Base-by-base conservation (phyloP, 2,888 invertebrate species). In the Drosophila villosipedis region DNA sequence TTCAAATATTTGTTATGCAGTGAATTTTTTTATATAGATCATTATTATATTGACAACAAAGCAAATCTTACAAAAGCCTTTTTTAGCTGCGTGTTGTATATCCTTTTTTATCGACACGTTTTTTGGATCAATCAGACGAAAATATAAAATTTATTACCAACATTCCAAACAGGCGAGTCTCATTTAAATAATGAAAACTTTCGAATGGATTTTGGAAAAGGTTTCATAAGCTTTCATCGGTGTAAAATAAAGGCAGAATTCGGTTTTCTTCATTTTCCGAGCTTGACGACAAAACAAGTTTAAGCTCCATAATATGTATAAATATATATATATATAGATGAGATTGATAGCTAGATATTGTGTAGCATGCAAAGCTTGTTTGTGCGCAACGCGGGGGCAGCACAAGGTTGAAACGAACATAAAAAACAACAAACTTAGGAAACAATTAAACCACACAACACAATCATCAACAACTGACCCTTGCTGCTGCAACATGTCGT, bases 401-500 rank as follows among this genome's bases (percentile, higher is more conserved):
- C 75, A 78, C 59, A 54, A 25, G 58, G 7, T 64, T 10, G 14
- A 65, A 65, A 49, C 10, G 37, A 53, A 43, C 9, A 28, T 9
- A 28, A 61, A 4, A 47, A 4, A 9, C 16, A 47, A 69, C 31
- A 52, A 43, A 35, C 35, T 60, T 59, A 68, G 33, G 16, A 37
- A 53, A 58, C 60, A 60, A 41, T 47, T 16, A 25, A 47, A 25
- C 4, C 16, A 47, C 47, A 47, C 25, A 52, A 61, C 30, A 33
- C 22, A 39, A 77, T 75, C 66, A 61, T 77, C 73, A 66, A 65
- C 62, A 49, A 92, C 94, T 94, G 94, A 94, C 95, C 95, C 94
- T 93, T 93, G 93, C 77, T 85, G 85, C 62, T 93, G 93, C 92
- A 94, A 86, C 89, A 94, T 94, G 75, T 94, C 94, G 85, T 94